Conservation (phyloP, 2,113 vertebrate genomes). For the Vulpes lagopus region DNA sequence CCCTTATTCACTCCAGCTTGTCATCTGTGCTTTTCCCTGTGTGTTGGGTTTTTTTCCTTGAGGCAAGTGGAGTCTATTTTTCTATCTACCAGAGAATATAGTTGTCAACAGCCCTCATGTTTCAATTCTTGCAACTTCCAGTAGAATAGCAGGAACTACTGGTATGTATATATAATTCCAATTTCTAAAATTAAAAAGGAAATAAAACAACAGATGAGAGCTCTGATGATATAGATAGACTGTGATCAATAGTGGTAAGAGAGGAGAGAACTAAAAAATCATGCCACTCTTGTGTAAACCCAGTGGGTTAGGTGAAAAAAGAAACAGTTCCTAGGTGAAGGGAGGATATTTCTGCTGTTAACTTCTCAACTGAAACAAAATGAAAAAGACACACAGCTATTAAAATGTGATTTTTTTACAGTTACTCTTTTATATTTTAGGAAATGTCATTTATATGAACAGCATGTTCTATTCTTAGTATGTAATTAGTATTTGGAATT, state of each 20-base stretch:
- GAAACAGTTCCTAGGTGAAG: background rate
- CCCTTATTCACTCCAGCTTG: background rate
- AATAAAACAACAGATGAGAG: background rate
- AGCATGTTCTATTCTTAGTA: background rate
- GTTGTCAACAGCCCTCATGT: background rate
- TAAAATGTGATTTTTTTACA: slow-evolving; percentile 33
- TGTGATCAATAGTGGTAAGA: background rate
- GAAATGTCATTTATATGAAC: slow-evolving; percentile 12
- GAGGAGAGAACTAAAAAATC: background rate
- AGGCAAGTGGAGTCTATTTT: background rate
- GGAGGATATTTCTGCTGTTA: background rate
- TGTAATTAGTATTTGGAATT: slow-evolving; percentile 58
- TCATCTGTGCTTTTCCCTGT: background rate
- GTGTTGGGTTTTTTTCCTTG: background rate
- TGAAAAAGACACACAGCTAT: background rate
- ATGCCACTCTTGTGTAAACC: background rate
- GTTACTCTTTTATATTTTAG: slow-evolving; percentile 24
- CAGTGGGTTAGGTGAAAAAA: background rate
- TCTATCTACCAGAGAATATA: background rate
- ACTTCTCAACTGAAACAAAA: background rate
- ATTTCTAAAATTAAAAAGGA: background rate
- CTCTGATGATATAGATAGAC: background rate
- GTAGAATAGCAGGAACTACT: background rate
- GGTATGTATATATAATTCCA: background rate
- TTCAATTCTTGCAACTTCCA: background rate